These are phyloP conservation scores for Lycocorax pyrrhopterus DNA, from an alignment of 2,113 vertebrate species.

Conservation along the genomic window DNA sequence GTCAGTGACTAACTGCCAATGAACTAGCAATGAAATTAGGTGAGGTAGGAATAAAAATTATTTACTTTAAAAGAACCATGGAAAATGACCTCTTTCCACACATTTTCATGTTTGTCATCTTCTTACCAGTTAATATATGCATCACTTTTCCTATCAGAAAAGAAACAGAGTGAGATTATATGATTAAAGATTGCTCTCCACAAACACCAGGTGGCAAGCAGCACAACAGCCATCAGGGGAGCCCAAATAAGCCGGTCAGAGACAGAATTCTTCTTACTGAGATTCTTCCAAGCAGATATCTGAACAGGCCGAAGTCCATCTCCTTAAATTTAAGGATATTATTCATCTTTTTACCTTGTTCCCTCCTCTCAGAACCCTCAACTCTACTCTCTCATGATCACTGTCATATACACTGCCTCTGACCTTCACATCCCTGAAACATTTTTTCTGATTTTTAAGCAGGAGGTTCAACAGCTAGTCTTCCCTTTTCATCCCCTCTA, in stretches of 20 bases:
- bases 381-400: background rate
- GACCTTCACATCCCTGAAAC: background rate
- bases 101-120: background rate
- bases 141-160: background rate
- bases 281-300: background rate
- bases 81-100: accelerated
- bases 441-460: background rate
- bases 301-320: background rate
- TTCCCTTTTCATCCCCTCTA: background rate
- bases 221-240: background rate
- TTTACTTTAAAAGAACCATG: background rate
- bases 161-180: background rate
- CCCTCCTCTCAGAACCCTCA: background rate
- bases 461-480: background rate
- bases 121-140: background rate
- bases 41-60: background rate
- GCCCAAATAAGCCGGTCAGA: background rate
- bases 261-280: background rate
- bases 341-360: background rate
- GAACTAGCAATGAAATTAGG: background rate
- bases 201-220: background rate
- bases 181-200: background rate
- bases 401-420: background rate
- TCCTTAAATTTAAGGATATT: background rate
- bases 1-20: background rate